phyloP scores from a whole-genome alignment of 2,113 vertebrate species.

The Phrynosoma platyrhinos region DNA sequence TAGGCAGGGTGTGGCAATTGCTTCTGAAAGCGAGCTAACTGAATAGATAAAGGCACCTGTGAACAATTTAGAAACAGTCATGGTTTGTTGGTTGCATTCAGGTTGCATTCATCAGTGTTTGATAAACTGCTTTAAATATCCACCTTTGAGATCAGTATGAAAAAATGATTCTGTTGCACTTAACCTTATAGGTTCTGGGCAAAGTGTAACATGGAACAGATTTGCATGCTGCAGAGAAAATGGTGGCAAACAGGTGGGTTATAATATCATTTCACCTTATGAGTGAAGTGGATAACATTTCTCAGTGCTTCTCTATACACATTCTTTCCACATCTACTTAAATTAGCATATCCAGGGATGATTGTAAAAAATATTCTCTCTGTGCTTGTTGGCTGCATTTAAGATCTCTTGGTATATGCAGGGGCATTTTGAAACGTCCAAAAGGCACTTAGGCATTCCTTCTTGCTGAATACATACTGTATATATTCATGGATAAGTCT shows the following conservation, averaged over 20 bases:
- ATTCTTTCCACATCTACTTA: background rate
- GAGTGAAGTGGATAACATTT: background rate
- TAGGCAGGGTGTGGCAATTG: slow-evolving; percentile 56
- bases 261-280: background rate
- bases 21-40: slow-evolving; percentile 67
- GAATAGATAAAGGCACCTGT: slow-evolving; percentile 53
- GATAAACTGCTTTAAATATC: background rate
- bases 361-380: background rate
- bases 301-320: background rate
- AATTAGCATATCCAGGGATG: background rate
- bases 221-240: background rate
- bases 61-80: background rate
- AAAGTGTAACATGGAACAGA: background rate
- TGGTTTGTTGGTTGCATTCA: background rate
- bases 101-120: background rate
- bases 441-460: background rate
- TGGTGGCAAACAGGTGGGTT: background rate
- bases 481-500: too few species aligned
- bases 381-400: background rate
- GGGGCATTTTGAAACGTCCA: background rate
- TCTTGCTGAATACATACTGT: background rate
- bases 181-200: background rate
- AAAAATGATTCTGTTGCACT: background rate
- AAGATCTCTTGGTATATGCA: background rate
- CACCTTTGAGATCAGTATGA: background rate